Conservation (phyloP, 2,888 invertebrate genomes). For the Drosophila kanekoi region DNA sequence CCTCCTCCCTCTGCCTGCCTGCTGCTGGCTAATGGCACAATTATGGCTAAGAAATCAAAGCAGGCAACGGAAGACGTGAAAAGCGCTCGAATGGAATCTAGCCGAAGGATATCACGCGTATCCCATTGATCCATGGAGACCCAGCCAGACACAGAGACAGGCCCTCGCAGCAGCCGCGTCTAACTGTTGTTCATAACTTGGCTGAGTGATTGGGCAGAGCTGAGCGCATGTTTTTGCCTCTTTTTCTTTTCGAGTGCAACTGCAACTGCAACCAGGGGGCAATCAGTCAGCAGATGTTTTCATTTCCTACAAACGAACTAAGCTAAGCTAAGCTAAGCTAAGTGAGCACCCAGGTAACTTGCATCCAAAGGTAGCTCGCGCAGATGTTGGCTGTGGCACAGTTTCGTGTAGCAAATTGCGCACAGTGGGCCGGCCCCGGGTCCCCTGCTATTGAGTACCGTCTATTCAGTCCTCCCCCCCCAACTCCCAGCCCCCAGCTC, state of each 20-base stretch:
- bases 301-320: conserved; percentile 75
- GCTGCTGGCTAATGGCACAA: conserved; percentile 75
- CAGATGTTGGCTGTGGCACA: conserved; percentile 76
- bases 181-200: conserved; percentile 80
- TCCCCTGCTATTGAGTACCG: conserved; percentile 57
- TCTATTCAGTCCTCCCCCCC: conserved; percentile 6
- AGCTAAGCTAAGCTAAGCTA: conserved; percentile 65
- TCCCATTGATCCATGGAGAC: conserved; percentile 85
- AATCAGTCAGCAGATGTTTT: conserved; percentile 81
- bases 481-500: no score
- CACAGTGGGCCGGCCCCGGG: conserved; percentile 72
- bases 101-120: conserved; percentile 85
- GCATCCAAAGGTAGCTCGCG: conserved; percentile 62
- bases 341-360: conserved; percentile 46
- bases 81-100: conserved; percentile 70
- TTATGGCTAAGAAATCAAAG: conserved; percentile 76
- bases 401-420: conserved; percentile 79
- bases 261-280: conserved; percentile 71
- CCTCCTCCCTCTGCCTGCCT: conserved; percentile 23
- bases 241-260: conserved; percentile 28
- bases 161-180: conserved; percentile 49
- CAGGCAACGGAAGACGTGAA: conserved; percentile 76
- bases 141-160: conserved; percentile 67
- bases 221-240: conserved; percentile 17
- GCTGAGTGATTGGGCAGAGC: conserved; percentile 74